Conservation (phyloP, 2,797 vertebrate species). For the Bradypodion pumilum region DNA sequence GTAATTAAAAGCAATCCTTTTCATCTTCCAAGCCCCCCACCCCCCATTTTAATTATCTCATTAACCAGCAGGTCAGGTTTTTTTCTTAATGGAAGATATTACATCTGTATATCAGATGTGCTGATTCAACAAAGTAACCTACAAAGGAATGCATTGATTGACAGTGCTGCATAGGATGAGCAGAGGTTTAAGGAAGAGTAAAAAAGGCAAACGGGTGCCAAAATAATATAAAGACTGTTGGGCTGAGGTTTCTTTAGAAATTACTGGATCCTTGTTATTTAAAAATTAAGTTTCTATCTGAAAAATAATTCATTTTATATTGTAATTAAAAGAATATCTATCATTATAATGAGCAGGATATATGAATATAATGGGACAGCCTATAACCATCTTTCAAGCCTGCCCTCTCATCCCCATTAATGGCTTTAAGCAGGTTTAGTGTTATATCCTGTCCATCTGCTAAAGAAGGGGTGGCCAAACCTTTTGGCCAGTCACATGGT, state of each 20-base stretch:
- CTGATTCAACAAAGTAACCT: conserved; percentile 46
- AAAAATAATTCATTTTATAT: not conserved
- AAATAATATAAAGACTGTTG: not conserved
- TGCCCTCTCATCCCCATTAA: too few species aligned
- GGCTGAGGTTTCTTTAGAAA: not conserved
- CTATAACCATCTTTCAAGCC: too few species aligned
- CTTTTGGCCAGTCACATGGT: too few species aligned
- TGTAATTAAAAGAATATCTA: not conserved
- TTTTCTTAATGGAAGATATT: conserved; percentile 49
- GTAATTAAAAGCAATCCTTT: conserved; percentile 49
- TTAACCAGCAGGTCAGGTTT: conserved; percentile 41
- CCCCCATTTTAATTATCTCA: conserved; percentile 43
- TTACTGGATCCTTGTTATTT: not conserved
- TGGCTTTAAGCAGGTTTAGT: too few species aligned
- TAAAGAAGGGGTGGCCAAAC: too few species aligned
- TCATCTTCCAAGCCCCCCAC: conserved; percentile 19
- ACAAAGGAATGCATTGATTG: not conserved
- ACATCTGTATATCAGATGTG: conserved; percentile 44
- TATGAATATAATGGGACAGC: not conserved
- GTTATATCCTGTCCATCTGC: too few species aligned
- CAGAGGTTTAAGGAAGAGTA: not conserved
- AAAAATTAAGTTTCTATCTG: not conserved
- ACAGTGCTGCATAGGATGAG: not conserved
- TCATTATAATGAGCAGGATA: not conserved
- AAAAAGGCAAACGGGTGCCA: not conserved